A percentile compares a stretch with the other conserved stretches of the same genome.
phyloP scores from a whole-genome alignment of 2,888 invertebrate species.

The Agapostemon virescens region DNA sequence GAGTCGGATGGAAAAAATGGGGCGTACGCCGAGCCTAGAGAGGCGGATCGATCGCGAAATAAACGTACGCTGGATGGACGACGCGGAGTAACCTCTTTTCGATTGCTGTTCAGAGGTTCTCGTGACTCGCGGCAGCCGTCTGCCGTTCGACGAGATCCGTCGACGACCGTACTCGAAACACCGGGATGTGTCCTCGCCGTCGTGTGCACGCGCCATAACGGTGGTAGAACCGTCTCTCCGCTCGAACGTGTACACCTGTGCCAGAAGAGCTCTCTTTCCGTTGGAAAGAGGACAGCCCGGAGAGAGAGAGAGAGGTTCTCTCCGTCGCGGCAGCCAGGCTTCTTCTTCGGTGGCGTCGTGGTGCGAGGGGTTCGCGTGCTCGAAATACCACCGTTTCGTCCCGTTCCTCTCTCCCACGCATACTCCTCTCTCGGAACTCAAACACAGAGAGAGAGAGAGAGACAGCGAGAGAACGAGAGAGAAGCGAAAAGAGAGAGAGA shows the following conservation, averaged over 20 bases:
- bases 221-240: neutral
- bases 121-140: neutral
- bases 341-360: neutral
- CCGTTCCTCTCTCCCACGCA: conserved; percentile 1
- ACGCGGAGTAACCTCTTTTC: conserved; percentile 51
- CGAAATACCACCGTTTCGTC: neutral
- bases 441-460: too few species aligned
- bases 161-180: neutral
- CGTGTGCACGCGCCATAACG: conserved; percentile 2
- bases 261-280: neutral
- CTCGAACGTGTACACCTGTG: neutral
- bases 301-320: neutral
- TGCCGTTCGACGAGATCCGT: neutral
- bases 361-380: neutral
- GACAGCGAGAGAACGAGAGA: too few species aligned
- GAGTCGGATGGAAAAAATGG: conserved; percentile 71
- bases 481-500: too few species aligned
- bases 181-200: neutral
- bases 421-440: neutral
- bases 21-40: conserved; percentile 74
- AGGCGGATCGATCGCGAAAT: conserved; percentile 78
- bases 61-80: conserved; percentile 69
- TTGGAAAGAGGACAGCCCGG: neutral
- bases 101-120: neutral
- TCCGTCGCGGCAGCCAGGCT: conserved; percentile 4